Evolutionary conservation across 2,113 vertebrate genomes (phyloP).

Genomic region (Calonectris borealis): DNA sequence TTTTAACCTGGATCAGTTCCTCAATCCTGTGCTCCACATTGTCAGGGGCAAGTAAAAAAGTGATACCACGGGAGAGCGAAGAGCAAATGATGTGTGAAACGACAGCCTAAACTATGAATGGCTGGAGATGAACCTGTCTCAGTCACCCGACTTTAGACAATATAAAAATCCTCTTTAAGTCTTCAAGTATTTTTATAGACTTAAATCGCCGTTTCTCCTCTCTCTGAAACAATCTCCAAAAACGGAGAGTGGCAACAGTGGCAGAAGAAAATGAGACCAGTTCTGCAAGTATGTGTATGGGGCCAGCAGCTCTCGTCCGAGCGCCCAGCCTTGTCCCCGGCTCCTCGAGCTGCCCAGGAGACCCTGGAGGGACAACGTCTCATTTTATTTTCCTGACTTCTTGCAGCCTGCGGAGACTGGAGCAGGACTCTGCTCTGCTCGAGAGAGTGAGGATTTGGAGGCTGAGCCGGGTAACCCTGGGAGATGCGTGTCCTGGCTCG

Average conservation of each 20-base stretch:
- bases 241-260: background rate
- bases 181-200: background rate
- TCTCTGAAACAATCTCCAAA: background rate
- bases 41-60: background rate
- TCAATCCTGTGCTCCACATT: background rate
- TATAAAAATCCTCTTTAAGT: background rate
- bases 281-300: too few relatives aligned
- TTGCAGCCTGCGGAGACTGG: background rate
- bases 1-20: background rate
- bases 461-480: background rate
- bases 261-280: background rate
- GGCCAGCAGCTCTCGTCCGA: fast-evolving
- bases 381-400: background rate
- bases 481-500: background rate
- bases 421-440: background rate
- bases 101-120: background rate
- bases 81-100: background rate
- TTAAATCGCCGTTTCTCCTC: background rate
- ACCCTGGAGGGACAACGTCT: background rate
- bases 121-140: background rate
- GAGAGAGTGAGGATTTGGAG: background rate
- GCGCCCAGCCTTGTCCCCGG: background rate
- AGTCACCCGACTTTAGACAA: background rate
- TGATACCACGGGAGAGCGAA: background rate
- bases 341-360: background rate